Conservation (phyloP, 2,797 vertebrate species). For the Gadopsis bispinosus region DNA sequence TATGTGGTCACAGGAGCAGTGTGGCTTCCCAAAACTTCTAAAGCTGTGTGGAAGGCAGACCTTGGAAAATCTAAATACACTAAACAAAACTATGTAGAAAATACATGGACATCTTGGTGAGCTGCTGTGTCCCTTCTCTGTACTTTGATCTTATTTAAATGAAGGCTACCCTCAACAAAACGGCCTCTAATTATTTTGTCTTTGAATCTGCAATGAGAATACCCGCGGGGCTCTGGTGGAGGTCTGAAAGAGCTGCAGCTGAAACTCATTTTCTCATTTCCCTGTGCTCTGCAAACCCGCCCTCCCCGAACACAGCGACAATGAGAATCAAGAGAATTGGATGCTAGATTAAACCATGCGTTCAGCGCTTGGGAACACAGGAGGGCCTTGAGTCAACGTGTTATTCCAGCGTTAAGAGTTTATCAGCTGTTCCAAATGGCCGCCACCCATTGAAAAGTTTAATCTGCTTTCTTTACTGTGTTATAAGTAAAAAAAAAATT, state of each 20-base stretch:
- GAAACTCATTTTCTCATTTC: conserved; percentile 66
- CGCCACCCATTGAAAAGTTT: conserved; percentile 29
- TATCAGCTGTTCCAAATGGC: conserved; percentile 29
- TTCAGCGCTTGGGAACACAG: conserved; percentile 33
- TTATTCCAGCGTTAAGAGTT: conserved; percentile 24
- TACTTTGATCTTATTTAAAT: conserved; percentile 71
- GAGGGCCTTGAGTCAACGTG: conserved; percentile 32
- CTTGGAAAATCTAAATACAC: conserved; percentile 39
- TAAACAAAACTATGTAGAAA: conserved; percentile 32
- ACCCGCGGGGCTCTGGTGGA: conserved; percentile 58
- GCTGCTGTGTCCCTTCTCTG: conserved; percentile 22
- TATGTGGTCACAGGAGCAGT: conserved; percentile 34
- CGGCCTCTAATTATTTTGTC: conserved; percentile 78
- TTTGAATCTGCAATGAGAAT: conserved; percentile 75
- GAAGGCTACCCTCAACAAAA: conserved; percentile 69
- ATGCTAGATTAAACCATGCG: conserved; percentile 50
- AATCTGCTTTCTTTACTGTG: conserved; percentile 26
- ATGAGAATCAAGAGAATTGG: conserved; percentile 51
- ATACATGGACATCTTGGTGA: conserved; percentile 29
- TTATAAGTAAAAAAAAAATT: conserved; percentile 9
- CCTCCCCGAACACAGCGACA: conserved; percentile 38
- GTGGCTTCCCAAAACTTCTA: conserved; percentile 17
- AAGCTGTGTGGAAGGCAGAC: conserved; percentile 20
- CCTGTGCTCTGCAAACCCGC: conserved; percentile 13
- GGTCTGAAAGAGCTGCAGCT: conserved; percentile 63